Evolutionary conservation across 1,140 invertebrate genomes (phyloP).

Genomic region (Vanessa atalanta): DNA sequence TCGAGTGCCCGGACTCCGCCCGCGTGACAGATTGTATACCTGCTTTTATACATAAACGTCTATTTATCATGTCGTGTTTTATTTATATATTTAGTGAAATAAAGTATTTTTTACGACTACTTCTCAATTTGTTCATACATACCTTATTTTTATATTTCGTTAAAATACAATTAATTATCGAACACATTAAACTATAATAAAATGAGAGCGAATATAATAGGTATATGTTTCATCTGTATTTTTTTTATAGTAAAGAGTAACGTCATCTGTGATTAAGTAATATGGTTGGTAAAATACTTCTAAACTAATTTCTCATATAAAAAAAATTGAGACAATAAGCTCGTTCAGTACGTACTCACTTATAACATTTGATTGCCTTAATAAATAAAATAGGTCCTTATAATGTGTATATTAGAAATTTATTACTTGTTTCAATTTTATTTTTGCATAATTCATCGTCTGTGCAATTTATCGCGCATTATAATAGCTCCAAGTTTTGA

Average conservation of each 20-base stretch:
- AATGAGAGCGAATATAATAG: too few relatives aligned
- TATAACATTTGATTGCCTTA: too few relatives aligned
- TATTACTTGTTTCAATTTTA: background rate
- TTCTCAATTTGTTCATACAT: slow-evolving; percentile 11
- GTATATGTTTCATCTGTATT: too few relatives aligned
- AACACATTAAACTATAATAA: too few relatives aligned
- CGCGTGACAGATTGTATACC: slow-evolving; percentile 63
- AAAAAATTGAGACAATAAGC: too few relatives aligned
- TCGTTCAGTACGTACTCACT: too few relatives aligned
- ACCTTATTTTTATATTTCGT: background rate
- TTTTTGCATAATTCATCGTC: slow-evolving; percentile 40
- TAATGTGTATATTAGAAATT: background rate
- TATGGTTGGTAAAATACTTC: too few relatives aligned
- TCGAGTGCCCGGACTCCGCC: slow-evolving; percentile 85
- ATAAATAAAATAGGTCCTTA: background rate
- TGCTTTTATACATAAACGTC: slow-evolving; percentile 75
- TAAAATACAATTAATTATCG: too few relatives aligned
- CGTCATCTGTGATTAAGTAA: too few relatives aligned
- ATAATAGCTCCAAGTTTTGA: slow-evolving; percentile 81
- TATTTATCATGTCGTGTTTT: slow-evolving; percentile 68
- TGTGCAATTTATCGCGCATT: slow-evolving; percentile 81
- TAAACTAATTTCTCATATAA: too few relatives aligned
- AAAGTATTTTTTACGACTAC: slow-evolving; percentile 33
- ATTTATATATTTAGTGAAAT: slow-evolving; percentile 43
- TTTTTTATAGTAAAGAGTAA: too few relatives aligned